Conservation (phyloP, 2,888 invertebrate genomes). For the Diploptera punctata region DNA sequence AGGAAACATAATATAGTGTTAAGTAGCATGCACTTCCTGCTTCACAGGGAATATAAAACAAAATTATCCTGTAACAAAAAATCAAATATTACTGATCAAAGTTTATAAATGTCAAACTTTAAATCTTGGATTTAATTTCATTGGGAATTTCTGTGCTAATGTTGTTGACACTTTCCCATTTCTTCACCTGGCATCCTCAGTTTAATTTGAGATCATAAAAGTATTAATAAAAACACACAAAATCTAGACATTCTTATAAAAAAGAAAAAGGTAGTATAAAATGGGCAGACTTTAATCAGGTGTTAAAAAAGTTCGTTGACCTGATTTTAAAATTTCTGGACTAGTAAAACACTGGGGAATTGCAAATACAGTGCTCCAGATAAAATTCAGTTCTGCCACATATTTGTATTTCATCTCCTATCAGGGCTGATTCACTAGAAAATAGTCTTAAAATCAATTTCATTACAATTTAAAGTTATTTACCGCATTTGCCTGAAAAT, state of each 20-base stretch:
- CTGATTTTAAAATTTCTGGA: not conserved
- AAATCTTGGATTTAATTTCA: not conserved
- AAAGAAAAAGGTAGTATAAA: not conserved
- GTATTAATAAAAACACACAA: not conserved
- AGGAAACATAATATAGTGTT: not conserved
- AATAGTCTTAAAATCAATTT: too few species aligned
- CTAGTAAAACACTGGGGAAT: not conserved
- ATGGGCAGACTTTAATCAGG: not conserved
- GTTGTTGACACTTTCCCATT: not conserved
- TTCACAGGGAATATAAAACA: not conserved
- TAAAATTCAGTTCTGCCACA: not conserved
- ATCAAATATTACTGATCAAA: not conserved
- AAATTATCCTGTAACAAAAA: not conserved
- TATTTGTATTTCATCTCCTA: too few species aligned
- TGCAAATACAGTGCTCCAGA: not conserved
- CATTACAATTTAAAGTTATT: too few species aligned
- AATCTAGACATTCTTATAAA: not conserved
- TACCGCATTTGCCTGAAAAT: too few species aligned
- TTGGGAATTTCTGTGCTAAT: too few species aligned
- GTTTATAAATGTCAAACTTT: not conserved
- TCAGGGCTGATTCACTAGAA: too few species aligned
- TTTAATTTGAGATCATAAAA: constrained; percentile 6
- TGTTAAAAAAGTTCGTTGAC: not conserved
- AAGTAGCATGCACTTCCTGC: not conserved
- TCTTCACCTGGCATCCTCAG: not conserved